Percentiles rank a stretch among this genome's conserved stretches.
phyloP scores from a whole-genome alignment of 2,888 invertebrate genomes.

The Folsomia candida region DNA sequence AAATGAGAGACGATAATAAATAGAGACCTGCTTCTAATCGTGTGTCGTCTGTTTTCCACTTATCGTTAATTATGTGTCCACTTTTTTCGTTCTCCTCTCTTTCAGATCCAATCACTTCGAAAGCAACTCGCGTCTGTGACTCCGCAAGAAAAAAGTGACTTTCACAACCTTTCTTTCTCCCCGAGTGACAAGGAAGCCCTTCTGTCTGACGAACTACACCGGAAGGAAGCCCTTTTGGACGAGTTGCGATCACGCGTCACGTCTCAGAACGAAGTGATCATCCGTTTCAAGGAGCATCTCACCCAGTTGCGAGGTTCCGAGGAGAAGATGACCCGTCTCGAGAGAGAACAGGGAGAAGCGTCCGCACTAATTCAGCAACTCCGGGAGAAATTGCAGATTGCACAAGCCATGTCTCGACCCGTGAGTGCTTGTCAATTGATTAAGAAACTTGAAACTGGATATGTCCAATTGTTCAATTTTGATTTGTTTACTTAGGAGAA shows the following conservation, averaged over 20 bases:
- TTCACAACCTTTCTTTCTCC: no score
- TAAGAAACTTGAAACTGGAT: conserved; percentile 1
- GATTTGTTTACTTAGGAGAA: conserved; percentile 35
- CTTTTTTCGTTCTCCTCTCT: no score
- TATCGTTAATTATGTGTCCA: no score
- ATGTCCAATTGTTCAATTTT: not conserved
- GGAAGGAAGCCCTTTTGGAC: no score
- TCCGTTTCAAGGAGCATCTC: conserved; percentile 34
- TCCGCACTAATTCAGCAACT: conserved; percentile 37
- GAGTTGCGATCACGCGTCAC: conserved; percentile 37
- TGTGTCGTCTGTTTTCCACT: no score
- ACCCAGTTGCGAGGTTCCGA: conserved; percentile 30
- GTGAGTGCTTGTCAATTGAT: conserved; percentile 22
- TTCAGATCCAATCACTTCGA: no score
- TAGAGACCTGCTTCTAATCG: no score
- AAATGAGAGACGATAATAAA: no score
- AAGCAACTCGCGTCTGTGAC: no score
- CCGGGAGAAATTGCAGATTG: conserved; percentile 25
- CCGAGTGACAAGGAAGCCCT: no score
- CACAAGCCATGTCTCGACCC: conserved; percentile 38
- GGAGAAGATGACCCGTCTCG: conserved; percentile 20
- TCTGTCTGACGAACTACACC: no score
- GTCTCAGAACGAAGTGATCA: conserved; percentile 42
- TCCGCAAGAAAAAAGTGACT: no score
- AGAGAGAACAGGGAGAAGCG: conserved; percentile 31